phyloP scores from a whole-genome alignment of 1,140 invertebrate species.

The Delia radicum region DNA sequence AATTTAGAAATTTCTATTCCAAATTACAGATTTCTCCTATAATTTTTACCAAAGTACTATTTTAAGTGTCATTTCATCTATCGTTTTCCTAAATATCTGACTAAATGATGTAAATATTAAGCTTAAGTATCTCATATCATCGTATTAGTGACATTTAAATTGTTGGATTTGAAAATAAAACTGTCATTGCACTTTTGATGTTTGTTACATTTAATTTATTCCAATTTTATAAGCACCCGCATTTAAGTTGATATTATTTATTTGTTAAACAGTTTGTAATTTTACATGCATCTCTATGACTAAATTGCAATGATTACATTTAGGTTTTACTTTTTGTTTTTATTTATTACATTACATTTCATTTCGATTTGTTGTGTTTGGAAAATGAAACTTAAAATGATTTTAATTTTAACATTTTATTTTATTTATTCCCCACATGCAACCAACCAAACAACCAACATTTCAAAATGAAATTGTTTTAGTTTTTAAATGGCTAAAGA shows the following conservation, averaged over 20 bases:
- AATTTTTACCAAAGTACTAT: too few species aligned
- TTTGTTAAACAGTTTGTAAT: background rate
- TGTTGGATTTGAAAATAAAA: background rate
- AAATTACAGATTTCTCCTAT: too few species aligned
- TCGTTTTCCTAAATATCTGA: too few species aligned
- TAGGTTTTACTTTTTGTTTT: background rate
- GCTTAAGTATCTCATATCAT: too few species aligned
- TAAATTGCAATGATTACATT: background rate
- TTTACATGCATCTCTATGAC: background rate
- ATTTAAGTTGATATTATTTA: background rate
- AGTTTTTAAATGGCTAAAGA: too few species aligned
- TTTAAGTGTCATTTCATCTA: too few species aligned
- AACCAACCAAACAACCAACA: background rate
- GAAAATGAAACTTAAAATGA: slow-evolving; percentile 4
- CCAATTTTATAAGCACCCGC: slow-evolving; percentile 3
- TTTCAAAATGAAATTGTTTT: too few species aligned
- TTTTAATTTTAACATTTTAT: slow-evolving; percentile 3
- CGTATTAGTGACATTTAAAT: background rate
- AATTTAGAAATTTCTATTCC: too few species aligned
- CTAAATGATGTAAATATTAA: too few species aligned
- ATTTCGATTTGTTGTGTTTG: background rate
- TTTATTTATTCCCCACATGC: background rate
- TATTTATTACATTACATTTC: background rate
- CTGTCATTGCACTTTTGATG: background rate
- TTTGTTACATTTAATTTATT: background rate